A percentile compares a stretch with the other conserved stretches of the same genome.
Evolutionary conservation across 2,797 vertebrate genomes (phyloP).

Genomic region (Acanthornis magna): DNA sequence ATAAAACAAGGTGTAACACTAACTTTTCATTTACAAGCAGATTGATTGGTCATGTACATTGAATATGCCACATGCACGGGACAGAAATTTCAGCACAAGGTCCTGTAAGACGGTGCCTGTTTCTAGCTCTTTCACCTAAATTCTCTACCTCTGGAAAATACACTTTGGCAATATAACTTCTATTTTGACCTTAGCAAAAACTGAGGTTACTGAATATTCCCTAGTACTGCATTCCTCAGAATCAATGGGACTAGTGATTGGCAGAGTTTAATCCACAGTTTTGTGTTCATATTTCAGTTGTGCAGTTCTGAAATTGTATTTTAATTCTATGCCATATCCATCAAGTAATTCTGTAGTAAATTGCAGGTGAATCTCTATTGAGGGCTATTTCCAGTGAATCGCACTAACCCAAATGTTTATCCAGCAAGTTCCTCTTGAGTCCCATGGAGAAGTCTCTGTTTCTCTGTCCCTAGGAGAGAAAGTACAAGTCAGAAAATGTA

Average conservation of each 20-base stretch:
- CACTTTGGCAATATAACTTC: background rate
- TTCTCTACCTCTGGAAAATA: background rate
- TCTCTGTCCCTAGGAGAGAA: background rate
- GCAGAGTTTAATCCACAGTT: background rate
- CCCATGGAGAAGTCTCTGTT: background rate
- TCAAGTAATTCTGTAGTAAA: background rate
- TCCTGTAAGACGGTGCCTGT: background rate
- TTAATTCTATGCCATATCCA: background rate
- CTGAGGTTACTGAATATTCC: background rate
- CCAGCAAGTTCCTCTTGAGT: background rate
- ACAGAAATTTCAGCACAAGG: background rate
- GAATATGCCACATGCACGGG: background rate
- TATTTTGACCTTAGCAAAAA: background rate
- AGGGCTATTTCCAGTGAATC: background rate
- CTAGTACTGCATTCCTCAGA: background rate
- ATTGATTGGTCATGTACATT: background rate
- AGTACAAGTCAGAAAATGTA: background rate
- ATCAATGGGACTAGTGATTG: background rate
- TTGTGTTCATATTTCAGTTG: background rate
- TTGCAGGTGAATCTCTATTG: background rate
- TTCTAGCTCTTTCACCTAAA: background rate
- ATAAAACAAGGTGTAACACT: background rate
- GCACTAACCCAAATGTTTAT: background rate
- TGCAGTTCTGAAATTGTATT: background rate
- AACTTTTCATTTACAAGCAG: background rate